These are phyloP conservation scores for Eunapius fragilis DNA, from an alignment of 37 sponge, comb jelly and placozoan genomes.

Conservation along the genomic window DNA sequence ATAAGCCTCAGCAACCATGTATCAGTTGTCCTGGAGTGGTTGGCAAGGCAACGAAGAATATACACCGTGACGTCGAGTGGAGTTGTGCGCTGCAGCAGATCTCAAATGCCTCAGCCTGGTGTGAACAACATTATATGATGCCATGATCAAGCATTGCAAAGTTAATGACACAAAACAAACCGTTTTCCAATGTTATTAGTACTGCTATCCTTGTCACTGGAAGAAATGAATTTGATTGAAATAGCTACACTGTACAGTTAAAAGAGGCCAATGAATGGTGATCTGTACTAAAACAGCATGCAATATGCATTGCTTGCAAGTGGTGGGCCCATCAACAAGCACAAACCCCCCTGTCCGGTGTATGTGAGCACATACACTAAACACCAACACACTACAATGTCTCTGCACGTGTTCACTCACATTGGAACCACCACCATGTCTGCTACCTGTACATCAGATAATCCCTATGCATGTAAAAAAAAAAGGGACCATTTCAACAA, in stretches of 20 bases:
- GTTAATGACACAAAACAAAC: constrained; percentile 2
- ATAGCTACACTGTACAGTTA: not conserved
- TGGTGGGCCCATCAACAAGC: too few species aligned
- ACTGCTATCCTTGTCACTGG: not conserved
- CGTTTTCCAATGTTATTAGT: not conserved
- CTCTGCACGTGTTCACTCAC: too few species aligned
- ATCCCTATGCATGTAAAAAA: not conserved
- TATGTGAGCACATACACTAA: too few species aligned
- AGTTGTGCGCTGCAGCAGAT: not conserved
- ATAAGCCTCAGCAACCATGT: too few species aligned
- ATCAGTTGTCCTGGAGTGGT: constrained; percentile 3
- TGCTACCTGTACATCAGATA: not conserved
- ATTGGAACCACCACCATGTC: not conserved
- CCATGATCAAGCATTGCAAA: constrained; percentile 14
- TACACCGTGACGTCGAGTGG: not conserved
- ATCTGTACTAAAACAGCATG: too few species aligned
- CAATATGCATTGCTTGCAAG: too few species aligned
- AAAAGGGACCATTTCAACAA: too few species aligned
- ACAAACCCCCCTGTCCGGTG: too few species aligned
- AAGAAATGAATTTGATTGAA: not conserved
- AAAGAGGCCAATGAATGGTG: too few species aligned
- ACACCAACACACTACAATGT: not conserved
- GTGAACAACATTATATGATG: not conserved
- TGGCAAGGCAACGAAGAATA: constrained; percentile 36
- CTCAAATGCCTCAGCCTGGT: constrained; percentile 4